Base-by-base conservation (phyloP, 2,888 invertebrate genomes). In the Odontocerum albicorne region DNA sequence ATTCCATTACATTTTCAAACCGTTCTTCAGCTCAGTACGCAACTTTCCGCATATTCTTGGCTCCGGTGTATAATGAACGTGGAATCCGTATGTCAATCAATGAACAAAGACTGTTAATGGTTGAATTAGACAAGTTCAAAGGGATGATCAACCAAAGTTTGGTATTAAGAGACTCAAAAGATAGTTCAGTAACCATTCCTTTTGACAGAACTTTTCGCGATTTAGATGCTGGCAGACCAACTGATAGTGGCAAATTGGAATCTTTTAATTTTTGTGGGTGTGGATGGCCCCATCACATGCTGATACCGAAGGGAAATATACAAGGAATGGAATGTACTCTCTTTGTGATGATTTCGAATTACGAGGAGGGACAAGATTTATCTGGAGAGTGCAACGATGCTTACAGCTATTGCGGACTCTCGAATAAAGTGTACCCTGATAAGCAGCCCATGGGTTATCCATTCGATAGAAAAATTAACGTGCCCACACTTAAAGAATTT, bases 361-460 rank as follows among this genome's bases (percentile, higher is more conserved):
- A 69, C 49, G 62, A 63, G 60, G 67, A 12, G 2, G 40, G 53
- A 12, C 56, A 59, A 21, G 50, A 58, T 16, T 19, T 50, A 8
- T 15, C 43, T 17, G 61, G 55, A 0, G 12, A 43, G 2, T 92
- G 91, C 70, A 83, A 81, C 42, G 87, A 89, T 67, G 89, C 91
- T 0, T 81, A 83, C 45, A 87, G 87, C 62, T 92, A 84, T 72
- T 92, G 92, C 64, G 92, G 92, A 1, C 73, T 92, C 13, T 93
- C 0, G n/a, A n/a, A n/a, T n/a, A n/a, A n/a, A n/a, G n/a, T n/a
- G n/a, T n/a, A n/a, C n/a, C n/a, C n/a, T n/a, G 92, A 93, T 72
- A 79, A 81, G 31, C 82, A 88, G 50, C 70, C 88, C 4, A 92
- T 93, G 92, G 92, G 92, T 40, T 93, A 80, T 75, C 93, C 93